Base-by-base conservation (phyloP, 2,888 invertebrate genomes). In the Caenorhabditis virilis region DNA sequence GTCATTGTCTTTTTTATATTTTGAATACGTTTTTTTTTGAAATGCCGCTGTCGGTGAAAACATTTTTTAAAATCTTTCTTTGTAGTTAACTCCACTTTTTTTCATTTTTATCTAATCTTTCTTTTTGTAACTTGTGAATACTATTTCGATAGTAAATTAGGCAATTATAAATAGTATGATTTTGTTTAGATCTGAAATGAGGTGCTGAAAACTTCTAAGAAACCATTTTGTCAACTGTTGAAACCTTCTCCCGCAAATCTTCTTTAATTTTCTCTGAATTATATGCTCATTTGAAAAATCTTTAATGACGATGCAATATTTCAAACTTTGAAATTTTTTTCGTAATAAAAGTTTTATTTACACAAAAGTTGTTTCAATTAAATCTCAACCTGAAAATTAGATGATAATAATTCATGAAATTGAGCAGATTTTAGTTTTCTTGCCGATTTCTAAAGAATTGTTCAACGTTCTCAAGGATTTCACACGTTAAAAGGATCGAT, bases 71-170 rank as follows among this genome's bases (percentile, higher is more conserved):
- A 13, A 6, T 30, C 13, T 47, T 35, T 42, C n/a, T 52, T 47
- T 48, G 39, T 55, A 18, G 9, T 43, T 30, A 30, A 30, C 13
- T 30, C 6, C 6, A 9, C 61, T 61, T 33, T 51, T 61, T 61
- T 47, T 35, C 47, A 18, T 52, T 47, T 48, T 47, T 55, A 18
- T 43, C 20, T 30, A 30, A 30, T 30, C 13, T 9, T 9, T 30
- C 61, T 61, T 33, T 51, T 61, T 61, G 61, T 61, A 30, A 56
- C 50, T 54, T 63, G 63, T 63, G 52, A 49, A 63, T 63, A 63
- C 63, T 63, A 63, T 54, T 51, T 35, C 63, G 63, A 58, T 63
- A 63, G 63, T 63, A 63, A 56, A 26, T 39, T 62, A 60, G 60
- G 49, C 60, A 60, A 45, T 45, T 60, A 60, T 60, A 54, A 60